Percentiles rank a stretch among this genome's conserved stretches.
Conservation (phyloP, 2,113 vertebrate genomes). For the Malaclemys terrapin region DNA sequence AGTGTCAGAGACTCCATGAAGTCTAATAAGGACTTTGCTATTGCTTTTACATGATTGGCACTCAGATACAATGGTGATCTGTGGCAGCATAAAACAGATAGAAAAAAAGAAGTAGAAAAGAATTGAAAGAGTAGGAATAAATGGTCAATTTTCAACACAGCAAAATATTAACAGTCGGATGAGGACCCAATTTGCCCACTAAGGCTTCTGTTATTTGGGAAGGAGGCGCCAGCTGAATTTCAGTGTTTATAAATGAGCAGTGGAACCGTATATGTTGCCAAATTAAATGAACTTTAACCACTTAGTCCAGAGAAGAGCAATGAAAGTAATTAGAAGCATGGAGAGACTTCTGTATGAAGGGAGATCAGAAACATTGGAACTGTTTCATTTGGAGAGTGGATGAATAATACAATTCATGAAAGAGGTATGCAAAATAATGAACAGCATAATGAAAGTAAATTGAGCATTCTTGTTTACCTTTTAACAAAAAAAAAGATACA, state of each 20-base stretch:
- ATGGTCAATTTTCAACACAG: background rate
- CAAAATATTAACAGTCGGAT: no score
- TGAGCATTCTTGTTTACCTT: background rate
- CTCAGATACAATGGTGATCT: background rate
- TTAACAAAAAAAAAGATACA: background rate
- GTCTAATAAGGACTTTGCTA: background rate
- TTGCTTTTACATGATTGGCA: constrained; percentile 6
- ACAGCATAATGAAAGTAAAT: background rate
- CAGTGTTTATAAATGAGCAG: constrained; percentile 53
- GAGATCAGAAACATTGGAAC: background rate
- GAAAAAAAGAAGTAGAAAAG: no score
- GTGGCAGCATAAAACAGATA: background rate
- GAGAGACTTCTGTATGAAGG: constrained; percentile 20
- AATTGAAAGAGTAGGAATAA: background rate
- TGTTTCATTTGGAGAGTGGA: constrained; percentile 20
- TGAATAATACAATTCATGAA: constrained; percentile 23
- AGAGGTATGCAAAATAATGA: constrained; percentile 32
- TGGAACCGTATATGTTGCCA: constrained; percentile 17
- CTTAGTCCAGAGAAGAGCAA: background rate
- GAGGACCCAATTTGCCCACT: background rate
- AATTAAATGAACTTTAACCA: constrained; percentile 24
- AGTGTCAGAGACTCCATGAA: constrained; percentile 9
- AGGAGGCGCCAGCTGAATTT: constrained; percentile 39
- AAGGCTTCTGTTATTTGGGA: background rate
- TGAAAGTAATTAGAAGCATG: background rate